Evolutionary conservation across 2,113 vertebrate species (phyloP).

Genomic region (Sorex fumeus): DNA sequence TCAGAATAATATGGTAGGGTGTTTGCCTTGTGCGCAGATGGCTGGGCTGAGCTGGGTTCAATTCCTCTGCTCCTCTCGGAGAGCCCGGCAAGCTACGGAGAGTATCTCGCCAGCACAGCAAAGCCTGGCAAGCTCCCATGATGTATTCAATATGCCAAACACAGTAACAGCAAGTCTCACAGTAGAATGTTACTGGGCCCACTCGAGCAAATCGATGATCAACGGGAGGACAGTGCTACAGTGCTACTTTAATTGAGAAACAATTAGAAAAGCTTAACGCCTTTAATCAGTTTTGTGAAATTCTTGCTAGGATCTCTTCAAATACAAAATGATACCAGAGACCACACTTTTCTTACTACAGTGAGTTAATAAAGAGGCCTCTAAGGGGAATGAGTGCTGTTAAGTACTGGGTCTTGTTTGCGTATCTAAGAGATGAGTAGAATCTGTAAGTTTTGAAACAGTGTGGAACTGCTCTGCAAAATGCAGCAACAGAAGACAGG

Average conservation of each 20-base stretch:
- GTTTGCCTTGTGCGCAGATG: no score
- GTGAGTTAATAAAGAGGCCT: not conserved
- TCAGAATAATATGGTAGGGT: not conserved
- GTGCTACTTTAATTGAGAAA: not conserved
- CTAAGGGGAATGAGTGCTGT: not conserved
- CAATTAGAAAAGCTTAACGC: conserved; percentile 28
- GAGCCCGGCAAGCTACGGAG: no score
- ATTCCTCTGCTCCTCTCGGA: no score
- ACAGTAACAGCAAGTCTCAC: no score
- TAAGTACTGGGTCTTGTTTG: not conserved
- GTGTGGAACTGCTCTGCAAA: conserved; percentile 15
- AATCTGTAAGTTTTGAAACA: not conserved
- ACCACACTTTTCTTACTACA: not conserved
- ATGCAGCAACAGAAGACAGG: not conserved
- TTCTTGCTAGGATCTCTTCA: conserved; percentile 37
- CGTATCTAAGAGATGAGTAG: not conserved
- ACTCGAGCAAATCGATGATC: no score
- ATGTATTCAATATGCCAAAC: no score
- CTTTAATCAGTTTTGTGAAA: conserved; percentile 30
- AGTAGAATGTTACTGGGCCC: no score
- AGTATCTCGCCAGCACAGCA: no score
- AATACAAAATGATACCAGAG: not conserved
- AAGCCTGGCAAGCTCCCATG: no score
- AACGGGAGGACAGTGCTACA: no score
- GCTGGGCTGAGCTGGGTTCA: no score